Evolutionary conservation across 2,113 vertebrate species (phyloP), one percentile per base, ranked within the genome.

Genomic region (Bubalus kerabau): DNA sequence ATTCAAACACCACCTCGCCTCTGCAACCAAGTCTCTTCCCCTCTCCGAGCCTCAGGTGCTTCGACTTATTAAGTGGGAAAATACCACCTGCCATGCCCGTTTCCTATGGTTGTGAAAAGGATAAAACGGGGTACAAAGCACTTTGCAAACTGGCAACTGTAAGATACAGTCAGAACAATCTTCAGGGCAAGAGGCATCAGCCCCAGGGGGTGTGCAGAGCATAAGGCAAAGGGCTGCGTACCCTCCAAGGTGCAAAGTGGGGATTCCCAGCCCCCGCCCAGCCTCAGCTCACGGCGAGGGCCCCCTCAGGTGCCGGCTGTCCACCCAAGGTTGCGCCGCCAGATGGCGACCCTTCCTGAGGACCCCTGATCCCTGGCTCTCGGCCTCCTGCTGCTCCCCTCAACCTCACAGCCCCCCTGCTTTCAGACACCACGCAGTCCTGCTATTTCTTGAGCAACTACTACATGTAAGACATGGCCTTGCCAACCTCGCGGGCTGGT

Each of bases 401-500:
- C 43, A 16, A 56, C n/a, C 85, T 17, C 54, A 5, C 46, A 36
- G 50, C 28, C 56, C 3, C 6, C 12, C 92, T 28, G 11, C 13
- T 52, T 46, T 74, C 64, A 60, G 56, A 8, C 48, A 24, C 11
- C 16, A 24, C 78, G 10, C 19, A 0, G 28, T 11, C 67, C 74
- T 19, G 28, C 28, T 15, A 28, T 46, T 62, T 80, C 92, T 48
- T 80, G 30, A 78, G 91, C 85, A 95, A 92, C 88, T 84, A 93
- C 36, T 57, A 50, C 71, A 13, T 1, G 17, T 16, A 3, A 95
- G 74, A 91, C 80, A 76, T 2, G 14, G 74, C 30, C 95, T 36
- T 46, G 83, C 32, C 93, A 93, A 93, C 46, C 46, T 95, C 50
- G 57, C 82, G 24, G 43, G 87, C 54, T 93, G 87, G 56, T 28